Percentiles rank a stretch among this genome's conserved stretches.
Evolutionary conservation across 1,140 invertebrate species (phyloP).

Genomic region (Bombus sylvicola): DNA sequence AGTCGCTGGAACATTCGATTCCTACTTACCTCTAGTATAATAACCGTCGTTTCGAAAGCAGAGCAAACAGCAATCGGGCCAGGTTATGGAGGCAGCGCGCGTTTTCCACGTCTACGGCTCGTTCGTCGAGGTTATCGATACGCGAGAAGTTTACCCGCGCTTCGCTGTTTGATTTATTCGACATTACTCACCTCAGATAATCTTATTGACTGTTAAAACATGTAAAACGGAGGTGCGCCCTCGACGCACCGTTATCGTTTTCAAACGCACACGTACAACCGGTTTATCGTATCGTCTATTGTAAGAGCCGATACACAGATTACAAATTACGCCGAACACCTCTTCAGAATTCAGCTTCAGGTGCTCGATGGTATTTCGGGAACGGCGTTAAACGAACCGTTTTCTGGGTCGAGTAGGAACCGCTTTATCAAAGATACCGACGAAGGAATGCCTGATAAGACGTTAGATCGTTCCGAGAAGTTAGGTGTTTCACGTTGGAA

Average conservation of each 20-base stretch:
- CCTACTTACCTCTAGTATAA: neutral
- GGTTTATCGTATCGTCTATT: conserved; percentile 59
- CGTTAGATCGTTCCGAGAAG: conserved; percentile 11
- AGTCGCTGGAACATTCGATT: no score
- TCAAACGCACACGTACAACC: conserved; percentile 44
- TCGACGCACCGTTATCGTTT: conserved; percentile 67
- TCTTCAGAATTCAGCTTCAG: neutral
- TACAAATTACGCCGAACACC: neutral
- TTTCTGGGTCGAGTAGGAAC: neutral
- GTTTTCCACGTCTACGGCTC: conserved; percentile 39
- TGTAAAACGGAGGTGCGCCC: conserved; percentile 75
- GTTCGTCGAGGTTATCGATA: conserved; percentile 68
- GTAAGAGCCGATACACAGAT: conserved; percentile 21
- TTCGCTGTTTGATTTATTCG: conserved; percentile 72
- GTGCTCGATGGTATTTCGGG: neutral
- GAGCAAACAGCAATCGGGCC: conserved; percentile 13
- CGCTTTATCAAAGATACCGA: neutral
- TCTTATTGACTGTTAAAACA: conserved; percentile 75
- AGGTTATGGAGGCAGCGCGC: neutral
- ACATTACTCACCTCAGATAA: conserved; percentile 74
- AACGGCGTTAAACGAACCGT: neutral
- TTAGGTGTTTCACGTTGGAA: neutral
- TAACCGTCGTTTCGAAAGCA: conserved; percentile 32
- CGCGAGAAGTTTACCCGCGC: conserved; percentile 49
- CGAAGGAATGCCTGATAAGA: conserved; percentile 27